A percentile compares a stretch with the other conserved stretches of the same genome.
Evolutionary conservation across 2,113 vertebrate genomes (phyloP).

Genomic region (Uropsilus gracilis): DNA sequence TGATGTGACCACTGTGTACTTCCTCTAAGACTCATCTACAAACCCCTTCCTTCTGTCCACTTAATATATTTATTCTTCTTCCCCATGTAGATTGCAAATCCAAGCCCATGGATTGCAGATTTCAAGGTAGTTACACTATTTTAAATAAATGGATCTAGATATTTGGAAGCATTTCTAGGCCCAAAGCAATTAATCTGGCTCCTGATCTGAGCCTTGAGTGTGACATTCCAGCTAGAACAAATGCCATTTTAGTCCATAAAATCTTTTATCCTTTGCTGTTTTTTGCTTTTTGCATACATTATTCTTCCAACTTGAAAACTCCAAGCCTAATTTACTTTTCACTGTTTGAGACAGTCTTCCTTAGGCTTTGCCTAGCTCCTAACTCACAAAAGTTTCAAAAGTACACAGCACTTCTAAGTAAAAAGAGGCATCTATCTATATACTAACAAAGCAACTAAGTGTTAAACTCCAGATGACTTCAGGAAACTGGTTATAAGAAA

Average conservation of each 20-base stretch:
- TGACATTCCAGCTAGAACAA: not conserved
- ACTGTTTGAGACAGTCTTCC: not conserved
- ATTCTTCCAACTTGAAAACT: conserved; percentile 19
- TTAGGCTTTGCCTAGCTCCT: not conserved
- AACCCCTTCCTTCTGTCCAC: not conserved
- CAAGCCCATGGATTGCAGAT: not conserved
- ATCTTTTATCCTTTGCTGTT: not conserved
- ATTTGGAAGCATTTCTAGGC: not conserved
- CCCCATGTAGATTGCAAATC: no score
- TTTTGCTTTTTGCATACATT: not conserved
- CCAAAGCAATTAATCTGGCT: not conserved
- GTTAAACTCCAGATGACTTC: not conserved
- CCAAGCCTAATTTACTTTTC: not conserved
- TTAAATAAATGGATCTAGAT: not conserved
- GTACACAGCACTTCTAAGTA: not conserved
- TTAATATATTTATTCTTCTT: no score
- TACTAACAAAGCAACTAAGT: not conserved
- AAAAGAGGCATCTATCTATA: not conserved
- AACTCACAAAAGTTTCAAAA: not conserved
- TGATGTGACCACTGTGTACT: not conserved
- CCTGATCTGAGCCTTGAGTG: not conserved
- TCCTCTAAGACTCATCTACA: not conserved
- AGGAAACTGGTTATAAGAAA: not conserved
- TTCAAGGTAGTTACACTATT: not conserved
- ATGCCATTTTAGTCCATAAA: conserved; percentile 22